A percentile compares a stretch with the other conserved stretches of the same genome.
phyloP scores from a whole-genome alignment of 2,888 invertebrate species.

The Pristionchus exspectatus region DNA sequence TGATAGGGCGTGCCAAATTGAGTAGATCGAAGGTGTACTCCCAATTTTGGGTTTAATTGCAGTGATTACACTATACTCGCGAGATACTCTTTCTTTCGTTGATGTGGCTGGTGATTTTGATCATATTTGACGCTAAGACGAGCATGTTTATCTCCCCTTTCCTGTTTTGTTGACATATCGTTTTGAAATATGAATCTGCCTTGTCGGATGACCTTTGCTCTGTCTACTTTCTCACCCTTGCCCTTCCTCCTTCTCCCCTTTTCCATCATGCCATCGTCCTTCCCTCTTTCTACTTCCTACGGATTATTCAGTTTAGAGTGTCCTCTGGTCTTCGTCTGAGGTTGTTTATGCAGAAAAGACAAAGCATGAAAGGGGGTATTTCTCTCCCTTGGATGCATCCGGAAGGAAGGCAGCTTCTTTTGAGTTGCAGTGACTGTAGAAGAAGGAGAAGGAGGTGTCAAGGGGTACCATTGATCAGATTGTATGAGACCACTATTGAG shows the following conservation, averaged over 20 bases:
- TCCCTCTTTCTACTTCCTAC: background rate
- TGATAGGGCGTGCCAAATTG: background rate
- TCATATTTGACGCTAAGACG: background rate
- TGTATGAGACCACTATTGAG: background rate
- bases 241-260: background rate
- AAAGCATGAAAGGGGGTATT: background rate
- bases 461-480: background rate
- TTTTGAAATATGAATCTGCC: background rate
- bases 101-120: background rate
- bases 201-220: background rate
- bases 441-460: background rate
- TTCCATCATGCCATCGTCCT: background rate
- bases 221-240: background rate
- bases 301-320: conserved; percentile 27
- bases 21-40: background rate
- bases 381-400: background rate
- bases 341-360: background rate
- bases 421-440: background rate
- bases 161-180: background rate
- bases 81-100: background rate
- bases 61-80: background rate
- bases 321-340: background rate
- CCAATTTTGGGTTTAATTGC: conserved; percentile 1
- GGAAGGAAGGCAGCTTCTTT: background rate
- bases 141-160: background rate